Evolutionary conservation across 2,888 invertebrate genomes (phyloP), one percentile per base, ranked within the genome.

Genomic region (Abscondita cerata): DNA sequence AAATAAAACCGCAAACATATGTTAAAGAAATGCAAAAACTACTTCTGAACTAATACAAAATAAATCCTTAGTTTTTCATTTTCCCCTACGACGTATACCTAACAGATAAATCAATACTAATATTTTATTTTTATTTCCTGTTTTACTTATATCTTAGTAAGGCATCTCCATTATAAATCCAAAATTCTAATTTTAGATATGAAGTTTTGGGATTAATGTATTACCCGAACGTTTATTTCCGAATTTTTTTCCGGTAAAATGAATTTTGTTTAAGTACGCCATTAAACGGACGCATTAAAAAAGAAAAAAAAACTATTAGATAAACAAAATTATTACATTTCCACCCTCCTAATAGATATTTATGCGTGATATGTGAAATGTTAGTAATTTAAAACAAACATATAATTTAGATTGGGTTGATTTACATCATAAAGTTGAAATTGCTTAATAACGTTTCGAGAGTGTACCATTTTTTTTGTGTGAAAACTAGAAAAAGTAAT

Each of bases 101-200:
- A 31, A 25, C n/a, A 25, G 19, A 48, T 25, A 48, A 48, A 48
- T 48, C 48, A 48, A 48, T 48, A 48, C 48, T 20, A 25, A 31
- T 31, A 20, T 46, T 12, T 46, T 46, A 25, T 25, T 25, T 25
- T 25, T 25, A 25, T 25, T 25, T 25, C 6, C 25, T 25, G 4
- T 40, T 40, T 40, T 40, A 6, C 15, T 46, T 20, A 8, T 48
- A 48, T 48, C 48, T 48, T 25, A 20, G 13, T 15, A 33, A 33
- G 15, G 31, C 48, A 48, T 48, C 48, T 3, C 48, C 5, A 44
- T 18, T 48, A 48, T 48, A 48, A 48, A 48, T 46, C 31, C 31
- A 25, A 48, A 48, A 48, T 48, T 48, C 25, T 48, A 48, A 48
- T 48, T 48, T 48, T 25, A 48, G 31, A 48, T 18, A 20, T 46